Evolutionary conservation across 2,888 invertebrate genomes (phyloP).

Genomic region (Parnassius glacialis): DNA sequence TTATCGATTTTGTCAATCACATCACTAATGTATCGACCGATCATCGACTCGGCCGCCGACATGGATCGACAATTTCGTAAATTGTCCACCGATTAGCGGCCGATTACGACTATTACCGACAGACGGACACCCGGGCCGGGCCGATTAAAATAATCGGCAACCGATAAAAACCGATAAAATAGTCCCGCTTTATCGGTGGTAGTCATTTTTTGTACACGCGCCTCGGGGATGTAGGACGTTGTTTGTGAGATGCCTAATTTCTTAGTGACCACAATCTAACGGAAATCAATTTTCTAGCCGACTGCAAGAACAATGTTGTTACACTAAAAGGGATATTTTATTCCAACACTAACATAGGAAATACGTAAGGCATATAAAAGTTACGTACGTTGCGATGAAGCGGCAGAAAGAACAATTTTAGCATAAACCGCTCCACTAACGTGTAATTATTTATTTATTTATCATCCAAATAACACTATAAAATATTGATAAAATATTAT

Average conservation of each 20-base stretch:
- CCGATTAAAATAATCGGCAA: constrained; percentile 80
- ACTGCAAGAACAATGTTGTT: not conserved
- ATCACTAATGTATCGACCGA: constrained; percentile 59
- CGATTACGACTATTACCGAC: constrained; percentile 78
- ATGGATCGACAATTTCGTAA: constrained; percentile 80
- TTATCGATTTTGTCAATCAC: constrained; percentile 50
- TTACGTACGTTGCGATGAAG: not conserved
- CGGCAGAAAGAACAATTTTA: not conserved
- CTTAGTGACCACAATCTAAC: constrained; percentile 8
- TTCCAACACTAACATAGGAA: not conserved
- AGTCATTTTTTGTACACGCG: constrained; percentile 55
- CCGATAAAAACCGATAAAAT: constrained; percentile 76
- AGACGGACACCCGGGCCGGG: constrained; percentile 75
- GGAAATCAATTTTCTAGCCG: not conserved
- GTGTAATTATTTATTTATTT: too few relatives aligned
- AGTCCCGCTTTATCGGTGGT: constrained; percentile 57
- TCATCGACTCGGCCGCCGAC: constrained; percentile 72
- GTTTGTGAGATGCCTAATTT: constrained; percentile 8
- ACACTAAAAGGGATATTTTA: not conserved
- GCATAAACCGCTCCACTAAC: too few relatives aligned
- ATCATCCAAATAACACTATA: too few relatives aligned
- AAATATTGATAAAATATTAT: too few relatives aligned
- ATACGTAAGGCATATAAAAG: not conserved
- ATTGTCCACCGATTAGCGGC: constrained; percentile 79
- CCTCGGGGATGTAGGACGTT: constrained; percentile 32